Evolutionary conservation across 1,140 invertebrate species (phyloP).

Genomic region (Kradibia gibbosae): DNA sequence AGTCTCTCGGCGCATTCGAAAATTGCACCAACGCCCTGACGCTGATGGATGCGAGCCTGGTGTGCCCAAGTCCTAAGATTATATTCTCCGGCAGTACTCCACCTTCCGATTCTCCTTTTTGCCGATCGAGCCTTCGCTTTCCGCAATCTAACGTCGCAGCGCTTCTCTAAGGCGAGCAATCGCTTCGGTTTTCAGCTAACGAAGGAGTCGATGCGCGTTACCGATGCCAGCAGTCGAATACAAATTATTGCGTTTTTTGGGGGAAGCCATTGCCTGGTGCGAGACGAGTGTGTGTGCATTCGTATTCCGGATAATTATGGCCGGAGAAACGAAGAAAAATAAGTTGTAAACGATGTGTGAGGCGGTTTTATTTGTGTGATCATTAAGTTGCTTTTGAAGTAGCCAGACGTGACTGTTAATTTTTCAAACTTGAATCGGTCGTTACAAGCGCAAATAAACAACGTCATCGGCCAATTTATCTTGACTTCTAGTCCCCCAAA

Average conservation of each 20-base stretch:
- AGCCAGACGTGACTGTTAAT: constrained; percentile 8
- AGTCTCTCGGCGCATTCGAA: constrained; percentile 1
- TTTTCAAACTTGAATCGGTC: neutral
- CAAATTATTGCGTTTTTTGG: constrained; percentile 34
- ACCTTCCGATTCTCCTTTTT: neutral
- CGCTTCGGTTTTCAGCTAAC: constrained; percentile 27
- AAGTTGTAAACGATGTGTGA: constrained; percentile 27
- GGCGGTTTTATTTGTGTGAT: neutral
- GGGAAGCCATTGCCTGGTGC: constrained; percentile 3
- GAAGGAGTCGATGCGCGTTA: constrained; percentile 20
- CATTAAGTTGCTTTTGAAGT: constrained; percentile 16
- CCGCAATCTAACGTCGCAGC: constrained; percentile 30
- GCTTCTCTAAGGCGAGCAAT: constrained; percentile 56
- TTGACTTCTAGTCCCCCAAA: neutral
- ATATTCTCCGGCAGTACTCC: neutral
- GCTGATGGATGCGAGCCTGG: constrained; percentile 9
- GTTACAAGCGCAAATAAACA: neutral
- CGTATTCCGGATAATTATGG: neutral
- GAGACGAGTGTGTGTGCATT: neutral
- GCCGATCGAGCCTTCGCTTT: constrained; percentile 20
- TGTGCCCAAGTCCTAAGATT: neutral
- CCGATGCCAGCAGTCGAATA: constrained; percentile 20
- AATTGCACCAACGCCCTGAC: constrained; percentile 27
- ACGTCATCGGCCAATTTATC: neutral
- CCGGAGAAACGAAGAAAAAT: neutral